phyloP scores from a whole-genome alignment of 2,797 vertebrate genomes.

The Centroberyx gerrardi region DNA sequence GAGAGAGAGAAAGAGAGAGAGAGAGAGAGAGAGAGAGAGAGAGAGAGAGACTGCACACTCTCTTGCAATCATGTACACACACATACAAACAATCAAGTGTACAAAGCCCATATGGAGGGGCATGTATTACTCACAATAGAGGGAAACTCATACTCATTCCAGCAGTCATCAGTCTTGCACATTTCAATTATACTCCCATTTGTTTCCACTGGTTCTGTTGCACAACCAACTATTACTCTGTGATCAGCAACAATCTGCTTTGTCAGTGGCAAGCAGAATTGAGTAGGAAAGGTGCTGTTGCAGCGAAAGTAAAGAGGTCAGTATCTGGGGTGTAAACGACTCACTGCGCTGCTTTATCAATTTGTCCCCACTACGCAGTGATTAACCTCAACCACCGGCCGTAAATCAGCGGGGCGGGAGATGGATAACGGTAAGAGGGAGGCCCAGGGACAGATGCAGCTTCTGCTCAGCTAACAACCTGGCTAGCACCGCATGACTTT shows the following conservation, averaged over 20 bases:
- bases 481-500: conserved; percentile 43
- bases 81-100: neutral
- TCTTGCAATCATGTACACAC: neutral
- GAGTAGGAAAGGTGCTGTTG: neutral
- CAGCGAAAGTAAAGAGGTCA: conserved; percentile 35
- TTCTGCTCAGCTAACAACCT: conserved; percentile 42
- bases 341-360: conserved; percentile 41
- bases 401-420: conserved; percentile 58
- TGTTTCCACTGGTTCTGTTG: conserved; percentile 3
- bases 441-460: conserved; percentile 41
- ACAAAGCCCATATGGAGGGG: neutral
- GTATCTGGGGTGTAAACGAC: conserved; percentile 35
- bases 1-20: too few relatives aligned
- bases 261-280: neutral
- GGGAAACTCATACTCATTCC: neutral
- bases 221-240: conserved; percentile 9
- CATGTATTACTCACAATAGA: neutral
- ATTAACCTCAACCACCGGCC: conserved; percentile 55
- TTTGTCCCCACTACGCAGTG: conserved; percentile 51
- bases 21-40: neutral
- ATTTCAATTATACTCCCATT: neutral
- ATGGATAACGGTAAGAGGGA: conserved; percentile 5
- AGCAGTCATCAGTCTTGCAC: neutral
- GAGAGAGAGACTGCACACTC: neutral
- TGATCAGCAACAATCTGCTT: conserved; percentile 46